These are phyloP conservation scores for Pedionomus torquatus DNA, from an alignment of 2,113 vertebrate species.

Conservation along the genomic window DNA sequence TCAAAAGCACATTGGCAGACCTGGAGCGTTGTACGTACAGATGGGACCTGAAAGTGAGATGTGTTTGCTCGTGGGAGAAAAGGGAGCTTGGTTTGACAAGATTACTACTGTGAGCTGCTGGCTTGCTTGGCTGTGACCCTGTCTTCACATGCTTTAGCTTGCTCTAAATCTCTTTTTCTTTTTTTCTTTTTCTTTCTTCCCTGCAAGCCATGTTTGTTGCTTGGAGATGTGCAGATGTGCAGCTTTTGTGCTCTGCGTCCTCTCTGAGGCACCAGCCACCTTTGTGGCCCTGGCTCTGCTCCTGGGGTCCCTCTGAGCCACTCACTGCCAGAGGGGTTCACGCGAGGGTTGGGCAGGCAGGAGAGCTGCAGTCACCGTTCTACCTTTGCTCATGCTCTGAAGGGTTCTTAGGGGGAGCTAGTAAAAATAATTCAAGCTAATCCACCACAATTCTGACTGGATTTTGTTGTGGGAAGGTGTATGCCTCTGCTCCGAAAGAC, in stretches of 20 bases:
- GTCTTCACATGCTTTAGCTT: not conserved
- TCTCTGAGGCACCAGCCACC: not conserved
- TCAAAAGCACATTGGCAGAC: conserved; percentile 3
- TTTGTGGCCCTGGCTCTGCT: not conserved
- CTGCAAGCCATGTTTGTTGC: fast-evolving
- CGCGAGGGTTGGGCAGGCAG: not conserved
- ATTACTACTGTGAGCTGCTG: not conserved
- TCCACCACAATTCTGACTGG: not conserved
- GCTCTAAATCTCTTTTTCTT: not conserved
- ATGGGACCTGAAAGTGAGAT: conserved; percentile 2
- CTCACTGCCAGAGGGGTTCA: fast-evolving
- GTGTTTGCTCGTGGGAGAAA: not conserved
- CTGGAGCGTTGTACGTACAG: not conserved
- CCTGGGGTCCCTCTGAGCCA: fast-evolving
- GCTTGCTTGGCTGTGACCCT: not conserved
- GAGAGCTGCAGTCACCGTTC: not conserved
- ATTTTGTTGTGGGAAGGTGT: not conserved
- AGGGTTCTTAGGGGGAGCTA: not conserved
- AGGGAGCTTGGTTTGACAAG: not conserved
- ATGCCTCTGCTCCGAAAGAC: not conserved
- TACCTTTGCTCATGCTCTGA: not conserved
- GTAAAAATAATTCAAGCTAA: too few species aligned
- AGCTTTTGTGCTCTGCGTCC: fast-evolving
- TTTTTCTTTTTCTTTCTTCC: fast-evolving
- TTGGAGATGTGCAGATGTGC: fast-evolving